Evolutionary conservation across 2,888 invertebrate genomes (phyloP).

Genomic region (Meliscaeva auricollis): DNA sequence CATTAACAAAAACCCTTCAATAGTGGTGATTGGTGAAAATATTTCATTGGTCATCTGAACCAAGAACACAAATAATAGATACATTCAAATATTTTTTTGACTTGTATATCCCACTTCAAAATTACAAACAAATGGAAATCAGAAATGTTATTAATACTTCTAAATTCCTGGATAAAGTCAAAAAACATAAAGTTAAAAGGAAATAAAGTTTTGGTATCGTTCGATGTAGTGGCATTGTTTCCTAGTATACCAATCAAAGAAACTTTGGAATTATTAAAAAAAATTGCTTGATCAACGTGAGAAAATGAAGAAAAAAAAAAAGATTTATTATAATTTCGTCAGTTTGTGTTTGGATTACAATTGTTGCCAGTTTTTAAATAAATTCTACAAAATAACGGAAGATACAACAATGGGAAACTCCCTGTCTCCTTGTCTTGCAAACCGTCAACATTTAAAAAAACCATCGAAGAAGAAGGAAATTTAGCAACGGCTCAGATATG

Average conservation of each 20-base stretch:
- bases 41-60: too few species aligned
- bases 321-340: not conserved
- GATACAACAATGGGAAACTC: not conserved
- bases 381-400: not conserved
- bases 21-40: too few species aligned
- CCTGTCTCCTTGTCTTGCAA: not conserved
- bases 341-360: not conserved
- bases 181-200: not conserved
- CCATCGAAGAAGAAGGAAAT: not conserved
- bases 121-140: not conserved
- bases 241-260: not conserved
- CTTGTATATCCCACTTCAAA: not conserved
- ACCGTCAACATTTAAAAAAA: not conserved
- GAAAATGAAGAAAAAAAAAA: not conserved
- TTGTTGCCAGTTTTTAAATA: not conserved
- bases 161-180: not conserved
- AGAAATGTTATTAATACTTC: not conserved
- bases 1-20: too few species aligned
- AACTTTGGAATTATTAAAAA: not conserved
- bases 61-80: too few species aligned
- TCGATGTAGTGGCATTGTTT: not conserved
- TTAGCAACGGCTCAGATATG: not conserved
- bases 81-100: too few species aligned
- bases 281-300: not conserved
- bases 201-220: slow-evolving; percentile 4